Evolutionary conservation across 2,888 invertebrate genomes (phyloP).

Genomic region (Rotaria magnacalcarata): DNA sequence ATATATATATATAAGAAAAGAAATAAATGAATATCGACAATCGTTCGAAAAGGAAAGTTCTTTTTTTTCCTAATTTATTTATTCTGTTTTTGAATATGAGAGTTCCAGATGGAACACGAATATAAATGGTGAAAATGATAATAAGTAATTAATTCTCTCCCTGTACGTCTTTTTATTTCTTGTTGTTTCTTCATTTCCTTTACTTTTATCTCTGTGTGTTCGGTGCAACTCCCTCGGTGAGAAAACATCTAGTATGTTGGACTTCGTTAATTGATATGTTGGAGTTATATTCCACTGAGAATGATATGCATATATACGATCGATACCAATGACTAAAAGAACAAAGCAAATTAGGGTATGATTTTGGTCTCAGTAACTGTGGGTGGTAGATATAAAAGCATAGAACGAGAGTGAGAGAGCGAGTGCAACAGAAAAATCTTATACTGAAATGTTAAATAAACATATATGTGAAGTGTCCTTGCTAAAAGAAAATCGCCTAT

Average conservation of each 20-base stretch:
- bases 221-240: slow-evolving; percentile 1
- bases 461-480: not conserved
- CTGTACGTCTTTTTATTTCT: not conserved
- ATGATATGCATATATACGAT: slow-evolving; percentile 10
- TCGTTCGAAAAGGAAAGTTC: not conserved
- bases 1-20: not conserved
- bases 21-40: slow-evolving; percentile 31
- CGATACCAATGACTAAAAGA: slow-evolving; percentile 14
- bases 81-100: not conserved
- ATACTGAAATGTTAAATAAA: slow-evolving; percentile 8
- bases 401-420: not conserved
- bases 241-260: slow-evolving; percentile 6
- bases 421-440: not conserved
- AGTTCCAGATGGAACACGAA: not conserved
- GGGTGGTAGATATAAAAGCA: not conserved
- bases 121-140: not conserved
- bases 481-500: not conserved
- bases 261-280: slow-evolving; percentile 26
- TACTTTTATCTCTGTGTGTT: slow-evolving; percentile 20
- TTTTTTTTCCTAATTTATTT: not conserved
- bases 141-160: not conserved
- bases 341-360: slow-evolving; percentile 26
- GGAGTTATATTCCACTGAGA: slow-evolving; percentile 29
- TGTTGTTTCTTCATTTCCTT: not conserved
- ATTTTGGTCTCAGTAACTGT: not conserved